These are phyloP conservation scores for Helicoverpa assulta DNA, from an alignment of 2,888 invertebrate species.

Conservation along the genomic window DNA sequence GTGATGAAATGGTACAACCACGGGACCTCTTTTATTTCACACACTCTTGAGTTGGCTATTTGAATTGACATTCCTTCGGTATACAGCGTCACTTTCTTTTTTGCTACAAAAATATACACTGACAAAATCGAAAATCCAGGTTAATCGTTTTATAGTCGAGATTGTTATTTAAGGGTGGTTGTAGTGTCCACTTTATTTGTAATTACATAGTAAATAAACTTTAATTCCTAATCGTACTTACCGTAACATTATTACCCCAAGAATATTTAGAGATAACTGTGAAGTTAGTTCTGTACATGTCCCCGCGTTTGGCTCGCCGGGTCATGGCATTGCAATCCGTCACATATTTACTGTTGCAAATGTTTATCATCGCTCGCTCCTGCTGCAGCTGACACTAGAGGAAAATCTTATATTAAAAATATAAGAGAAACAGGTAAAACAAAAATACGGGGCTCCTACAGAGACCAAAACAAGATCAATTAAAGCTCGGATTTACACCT, in stretches of 20 bases:
- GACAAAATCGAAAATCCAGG: too few species aligned
- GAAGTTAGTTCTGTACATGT: constrained; percentile 35
- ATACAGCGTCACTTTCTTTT: background rate
- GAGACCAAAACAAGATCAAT: too few species aligned
- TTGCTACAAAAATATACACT: too few species aligned
- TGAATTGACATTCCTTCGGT: background rate
- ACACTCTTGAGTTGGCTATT: constrained; percentile 5
- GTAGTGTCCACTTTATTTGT: too few species aligned
- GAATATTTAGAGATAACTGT: background rate
- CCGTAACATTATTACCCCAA: constrained; percentile 47
- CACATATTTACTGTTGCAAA: constrained; percentile 28
- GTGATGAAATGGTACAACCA: constrained; percentile 22
- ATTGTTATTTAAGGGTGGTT: too few species aligned
- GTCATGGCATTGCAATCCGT: constrained; percentile 32
- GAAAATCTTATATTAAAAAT: background rate
- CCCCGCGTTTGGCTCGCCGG: constrained; percentile 23
- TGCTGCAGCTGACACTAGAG: constrained; percentile 21
- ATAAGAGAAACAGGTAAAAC: too few species aligned
- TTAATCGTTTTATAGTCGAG: too few species aligned
- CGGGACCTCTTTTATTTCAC: constrained; percentile 1
- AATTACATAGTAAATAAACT: too few species aligned
- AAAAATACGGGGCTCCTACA: too few species aligned
- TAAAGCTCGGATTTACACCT: too few species aligned
- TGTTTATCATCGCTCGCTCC: constrained; percentile 13
- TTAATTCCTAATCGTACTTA: constrained; percentile 18